These are phyloP conservation scores for Xenus cinereus DNA, from an alignment of 2,113 vertebrate genomes.

Conservation along the genomic window DNA sequence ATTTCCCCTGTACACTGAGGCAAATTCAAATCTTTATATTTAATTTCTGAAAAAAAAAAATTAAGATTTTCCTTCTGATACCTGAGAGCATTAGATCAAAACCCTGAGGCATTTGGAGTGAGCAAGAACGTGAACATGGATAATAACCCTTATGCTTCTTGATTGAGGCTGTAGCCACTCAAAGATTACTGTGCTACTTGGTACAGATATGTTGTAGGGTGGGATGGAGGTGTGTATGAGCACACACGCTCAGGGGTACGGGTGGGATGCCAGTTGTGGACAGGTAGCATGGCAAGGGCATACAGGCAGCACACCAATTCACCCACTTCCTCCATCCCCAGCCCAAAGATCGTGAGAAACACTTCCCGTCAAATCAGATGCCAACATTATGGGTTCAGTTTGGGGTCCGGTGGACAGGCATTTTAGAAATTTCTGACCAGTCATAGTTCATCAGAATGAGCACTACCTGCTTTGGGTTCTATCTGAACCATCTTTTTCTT, in stretches of 20 bases:
- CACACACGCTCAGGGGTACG: neutral
- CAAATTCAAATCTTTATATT: neutral
- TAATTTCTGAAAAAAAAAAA: neutral
- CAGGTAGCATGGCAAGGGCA: neutral
- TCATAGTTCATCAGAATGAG: neutral
- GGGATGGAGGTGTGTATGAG: neutral
- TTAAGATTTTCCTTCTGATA: neutral
- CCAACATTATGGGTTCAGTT: neutral
- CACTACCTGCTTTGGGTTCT: too few relatives aligned
- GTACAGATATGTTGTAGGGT: neutral
- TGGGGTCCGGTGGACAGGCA: neutral
- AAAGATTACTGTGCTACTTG: neutral
- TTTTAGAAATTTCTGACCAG: neutral
- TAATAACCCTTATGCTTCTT: neutral
- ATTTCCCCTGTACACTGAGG: accelerated
- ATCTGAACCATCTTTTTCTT: neutral
- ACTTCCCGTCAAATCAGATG: neutral
- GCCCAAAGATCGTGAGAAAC: neutral
- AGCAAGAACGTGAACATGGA: neutral
- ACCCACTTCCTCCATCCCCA: neutral
- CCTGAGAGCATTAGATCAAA: neutral
- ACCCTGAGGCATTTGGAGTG: neutral
- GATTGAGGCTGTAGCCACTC: neutral
- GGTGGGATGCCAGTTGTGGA: neutral
- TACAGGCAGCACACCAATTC: neutral